Evolutionary conservation across 2,113 vertebrate species (phyloP).

Genomic region (Silurus asotus): DNA sequence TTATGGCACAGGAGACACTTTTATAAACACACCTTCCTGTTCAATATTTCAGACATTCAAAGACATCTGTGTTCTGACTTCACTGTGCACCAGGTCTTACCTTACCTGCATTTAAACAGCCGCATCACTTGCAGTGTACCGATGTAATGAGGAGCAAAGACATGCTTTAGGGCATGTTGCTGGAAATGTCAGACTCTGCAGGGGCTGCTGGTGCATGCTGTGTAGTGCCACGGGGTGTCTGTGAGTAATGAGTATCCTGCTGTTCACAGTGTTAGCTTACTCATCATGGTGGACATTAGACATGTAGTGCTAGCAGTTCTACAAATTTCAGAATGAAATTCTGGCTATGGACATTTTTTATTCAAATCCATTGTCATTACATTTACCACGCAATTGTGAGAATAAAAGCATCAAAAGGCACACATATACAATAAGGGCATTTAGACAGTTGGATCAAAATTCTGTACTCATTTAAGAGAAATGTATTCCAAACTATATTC

Average conservation of each 20-base stretch:
- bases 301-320: not conserved
- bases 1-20: not conserved
- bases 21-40: not conserved
- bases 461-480: not conserved
- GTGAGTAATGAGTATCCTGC: slow-evolving; percentile 31
- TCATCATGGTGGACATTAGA: not conserved
- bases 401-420: not conserved
- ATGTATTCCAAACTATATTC: not conserved
- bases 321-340: not conserved
- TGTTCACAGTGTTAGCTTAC: not conserved
- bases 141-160: not conserved
- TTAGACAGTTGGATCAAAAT: not conserved
- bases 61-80: not conserved
- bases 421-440: not conserved
- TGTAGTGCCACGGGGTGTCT: not conserved
- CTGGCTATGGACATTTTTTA: not conserved
- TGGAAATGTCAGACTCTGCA: slow-evolving; percentile 26
- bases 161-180: slow-evolving; percentile 13
- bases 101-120: not conserved
- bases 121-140: not conserved
- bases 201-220: slow-evolving; percentile 14
- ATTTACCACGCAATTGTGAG: not conserved
- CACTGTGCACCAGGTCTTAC: not conserved
- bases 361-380: not conserved
- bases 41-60: not conserved